phyloP scores from a whole-genome alignment of 2,113 vertebrate genomes.

The Anseranas semipalmata region DNA sequence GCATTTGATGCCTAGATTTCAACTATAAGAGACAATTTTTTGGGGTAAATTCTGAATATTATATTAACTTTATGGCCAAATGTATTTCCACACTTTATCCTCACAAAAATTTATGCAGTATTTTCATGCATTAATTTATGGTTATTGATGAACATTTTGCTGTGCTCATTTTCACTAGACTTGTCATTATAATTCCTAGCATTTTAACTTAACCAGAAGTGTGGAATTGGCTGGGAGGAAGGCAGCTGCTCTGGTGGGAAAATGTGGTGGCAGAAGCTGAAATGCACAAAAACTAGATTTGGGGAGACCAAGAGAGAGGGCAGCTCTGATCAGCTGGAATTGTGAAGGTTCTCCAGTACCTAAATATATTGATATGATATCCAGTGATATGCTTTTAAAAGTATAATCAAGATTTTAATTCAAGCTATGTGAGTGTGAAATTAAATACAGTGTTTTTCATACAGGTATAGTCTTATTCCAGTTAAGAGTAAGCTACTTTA shows the following conservation, averaged over 20 bases:
- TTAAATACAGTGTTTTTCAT: not conserved
- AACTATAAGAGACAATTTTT: not conserved
- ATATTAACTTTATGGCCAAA: not conserved
- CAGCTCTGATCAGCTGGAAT: not conserved
- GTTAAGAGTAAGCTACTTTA: not conserved
- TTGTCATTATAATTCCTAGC: not conserved
- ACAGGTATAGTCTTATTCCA: not conserved
- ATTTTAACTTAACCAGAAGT: not conserved
- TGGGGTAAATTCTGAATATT: not conserved
- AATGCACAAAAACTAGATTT: not conserved
- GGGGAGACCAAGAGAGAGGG: not conserved
- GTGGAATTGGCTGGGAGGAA: not conserved
- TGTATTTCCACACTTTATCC: not conserved
- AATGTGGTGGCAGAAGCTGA: not conserved
- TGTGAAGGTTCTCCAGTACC: not conserved
- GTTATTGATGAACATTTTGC: not conserved
- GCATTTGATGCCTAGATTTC: not conserved
- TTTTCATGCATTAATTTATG: not conserved
- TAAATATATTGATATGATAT: not conserved
- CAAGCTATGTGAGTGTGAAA: not conserved
- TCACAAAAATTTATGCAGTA: not conserved
- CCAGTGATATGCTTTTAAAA: not conserved
- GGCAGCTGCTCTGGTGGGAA: not conserved
- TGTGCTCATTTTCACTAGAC: not conserved
- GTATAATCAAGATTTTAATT: not conserved